Evolutionary conservation across 2,888 invertebrate genomes (phyloP), one percentile per base, ranked within the genome.

Genomic region (Sycophila texana): DNA sequence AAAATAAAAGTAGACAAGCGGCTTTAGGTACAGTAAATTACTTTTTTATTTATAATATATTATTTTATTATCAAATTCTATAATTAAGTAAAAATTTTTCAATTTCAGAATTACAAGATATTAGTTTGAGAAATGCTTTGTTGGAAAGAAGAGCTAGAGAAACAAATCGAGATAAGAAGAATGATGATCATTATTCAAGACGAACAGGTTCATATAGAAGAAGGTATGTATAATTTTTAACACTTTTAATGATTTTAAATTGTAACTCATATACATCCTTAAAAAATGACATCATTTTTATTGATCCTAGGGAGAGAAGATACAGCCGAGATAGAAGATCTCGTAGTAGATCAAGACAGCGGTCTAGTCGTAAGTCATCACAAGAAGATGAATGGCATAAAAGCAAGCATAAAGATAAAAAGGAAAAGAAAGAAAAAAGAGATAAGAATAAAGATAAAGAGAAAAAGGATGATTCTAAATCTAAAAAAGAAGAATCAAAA

Each of bases 1-100:
- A 88, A 80, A 86, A 87, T 57, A 86, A 86, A 77, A 87, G 83
- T 76, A 89, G 88, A 82, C 73, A 85, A 82, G 82, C 85, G 74
- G 83, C 84, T 75, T 85, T 84, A 79, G 84, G 84, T 79, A 77
- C 7, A 26, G 1, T 22, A 58, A 20, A 73, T 20, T 58, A 39
- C 61, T 55, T 13, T 16, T 47, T 66, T 26, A 65, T 61, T 63
- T 26, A 26, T 26, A 26, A 26, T 26, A 71, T 0, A 39, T 47
- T 55, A 49, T 60, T 65, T 51, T 65, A 39, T 12, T n/a, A 47
- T 61, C 30, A 12, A 47, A 53, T 57, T 14, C 26, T 55, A 60
- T 18, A 20, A 60, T 4, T 39, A 63, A 39, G 18, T 30, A 63
- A 20, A 12, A 20, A 20, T 51, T 47, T 47, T 73, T 55, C 55